These are phyloP conservation scores for Corapipo altera DNA, from an alignment of 2,113 vertebrate genomes.

Conservation along the genomic window DNA sequence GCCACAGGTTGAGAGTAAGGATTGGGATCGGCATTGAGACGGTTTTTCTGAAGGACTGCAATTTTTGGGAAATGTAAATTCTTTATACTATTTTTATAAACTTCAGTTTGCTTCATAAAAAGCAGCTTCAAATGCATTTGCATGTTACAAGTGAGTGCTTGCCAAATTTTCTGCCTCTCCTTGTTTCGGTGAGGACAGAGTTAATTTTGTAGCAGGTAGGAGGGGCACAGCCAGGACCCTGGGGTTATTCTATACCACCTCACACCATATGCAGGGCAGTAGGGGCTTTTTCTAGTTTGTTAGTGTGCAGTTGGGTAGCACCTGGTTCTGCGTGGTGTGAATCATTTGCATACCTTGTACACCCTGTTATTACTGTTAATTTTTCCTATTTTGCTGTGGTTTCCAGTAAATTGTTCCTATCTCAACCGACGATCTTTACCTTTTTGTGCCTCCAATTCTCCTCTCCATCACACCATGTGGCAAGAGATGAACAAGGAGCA, in stretches of 20 bases:
- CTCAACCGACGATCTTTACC: not conserved
- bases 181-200: not conserved
- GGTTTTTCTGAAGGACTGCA: not conserved
- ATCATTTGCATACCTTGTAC: not conserved
- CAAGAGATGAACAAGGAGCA: not conserved
- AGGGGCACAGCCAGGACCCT: not conserved
- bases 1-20: not conserved
- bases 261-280: not conserved
- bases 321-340: not conserved
- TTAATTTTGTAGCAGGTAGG: not conserved
- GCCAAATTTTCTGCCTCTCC: not conserved
- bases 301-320: rapidly evolving
- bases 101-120: not conserved
- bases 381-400: not conserved
- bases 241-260: not conserved
- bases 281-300: not conserved
- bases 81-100: not conserved
- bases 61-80: not conserved
- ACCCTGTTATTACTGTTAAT: not conserved
- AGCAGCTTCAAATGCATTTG: not conserved
- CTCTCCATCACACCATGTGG: rapidly evolving
- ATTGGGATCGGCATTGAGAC: rapidly evolving
- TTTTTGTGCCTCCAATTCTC: not conserved
- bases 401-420: not conserved
- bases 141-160: not conserved